Percentiles rank a stretch among this genome's conserved stretches.
Evolutionary conservation across 2,113 vertebrate genomes (phyloP).

Genomic region (Mystacornis crossleyi): DNA sequence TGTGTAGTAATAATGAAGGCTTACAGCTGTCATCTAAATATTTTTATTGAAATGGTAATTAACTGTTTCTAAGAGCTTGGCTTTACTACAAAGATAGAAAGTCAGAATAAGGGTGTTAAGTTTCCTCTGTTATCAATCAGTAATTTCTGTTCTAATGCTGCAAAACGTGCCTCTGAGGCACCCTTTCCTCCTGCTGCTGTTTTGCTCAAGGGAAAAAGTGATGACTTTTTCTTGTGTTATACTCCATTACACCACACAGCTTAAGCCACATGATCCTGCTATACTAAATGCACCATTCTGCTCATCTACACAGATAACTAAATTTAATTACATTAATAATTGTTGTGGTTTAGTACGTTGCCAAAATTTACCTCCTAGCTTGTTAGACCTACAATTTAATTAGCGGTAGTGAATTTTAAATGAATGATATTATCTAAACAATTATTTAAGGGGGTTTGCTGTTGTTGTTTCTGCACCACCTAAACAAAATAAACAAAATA

Average conservation of each 20-base stretch:
- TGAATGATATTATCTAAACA: neutral
- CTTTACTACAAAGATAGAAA: constrained; percentile 42
- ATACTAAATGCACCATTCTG: neutral
- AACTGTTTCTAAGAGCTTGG: constrained; percentile 31
- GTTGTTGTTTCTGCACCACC: neutral
- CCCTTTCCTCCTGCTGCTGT: neutral
- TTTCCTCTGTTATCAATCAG: constrained; percentile 38
- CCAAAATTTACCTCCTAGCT: constrained; percentile 36
- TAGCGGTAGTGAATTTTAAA: constrained; percentile 28
- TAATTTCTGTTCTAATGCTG: neutral
- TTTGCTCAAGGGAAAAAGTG: neutral
- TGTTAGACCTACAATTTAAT: constrained; percentile 30
- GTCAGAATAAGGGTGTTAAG: neutral
- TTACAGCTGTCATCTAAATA: constrained; percentile 27
- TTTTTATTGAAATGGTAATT: constrained; percentile 54
- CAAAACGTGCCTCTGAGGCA: neutral
- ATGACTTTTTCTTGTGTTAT: neutral
- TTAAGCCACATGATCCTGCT: neutral
- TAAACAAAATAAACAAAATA: neutral
- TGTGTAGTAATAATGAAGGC: neutral
- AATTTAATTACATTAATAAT: constrained; percentile 47
- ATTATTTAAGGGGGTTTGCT: neutral
- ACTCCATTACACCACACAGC: neutral
- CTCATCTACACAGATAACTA: constrained; percentile 45
- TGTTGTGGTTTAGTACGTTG: constrained; percentile 7